Conservation (phyloP, 1,140 invertebrate genomes). For the Drosophila santomea region DNA sequence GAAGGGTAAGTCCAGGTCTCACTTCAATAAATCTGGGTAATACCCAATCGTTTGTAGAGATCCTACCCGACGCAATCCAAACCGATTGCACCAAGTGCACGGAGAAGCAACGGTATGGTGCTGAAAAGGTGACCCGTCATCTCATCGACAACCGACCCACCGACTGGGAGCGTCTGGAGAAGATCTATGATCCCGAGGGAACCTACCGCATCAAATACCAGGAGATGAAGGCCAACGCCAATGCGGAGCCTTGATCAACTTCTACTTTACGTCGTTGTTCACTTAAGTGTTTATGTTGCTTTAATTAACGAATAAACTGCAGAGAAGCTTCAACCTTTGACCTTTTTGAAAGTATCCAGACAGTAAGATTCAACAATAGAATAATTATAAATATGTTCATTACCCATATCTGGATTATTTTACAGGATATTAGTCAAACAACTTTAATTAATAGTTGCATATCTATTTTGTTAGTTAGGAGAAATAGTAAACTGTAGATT, state of each 20-base stretch:
- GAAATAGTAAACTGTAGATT: too few species aligned
- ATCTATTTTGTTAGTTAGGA: too few species aligned
- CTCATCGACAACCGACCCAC: conserved; percentile 86
- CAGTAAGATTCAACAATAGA: too few species aligned
- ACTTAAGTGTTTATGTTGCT: background rate
- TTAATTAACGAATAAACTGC: conserved; percentile 8
- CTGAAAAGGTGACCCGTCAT: conserved; percentile 86
- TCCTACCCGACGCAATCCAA: conserved; percentile 87
- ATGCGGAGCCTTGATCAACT: background rate
- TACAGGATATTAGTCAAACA: too few species aligned
- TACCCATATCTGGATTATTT: too few species aligned
- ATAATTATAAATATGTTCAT: too few species aligned
- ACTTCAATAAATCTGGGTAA: background rate
- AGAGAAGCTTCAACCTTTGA: background rate
- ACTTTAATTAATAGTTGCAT: too few species aligned
- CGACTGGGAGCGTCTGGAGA: conserved; percentile 86
- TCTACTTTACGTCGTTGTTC: background rate
- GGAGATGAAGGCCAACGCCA: conserved; percentile 38
- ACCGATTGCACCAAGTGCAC: conserved; percentile 88
- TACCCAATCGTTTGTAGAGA: conserved; percentile 84
- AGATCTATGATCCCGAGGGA: conserved; percentile 87
- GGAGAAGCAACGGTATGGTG: conserved; percentile 86
- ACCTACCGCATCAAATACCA: conserved; percentile 84
- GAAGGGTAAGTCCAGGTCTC: conserved; percentile 83
- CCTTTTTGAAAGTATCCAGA: background rate